Evolutionary conservation across 35 echinoderm and acorn worm genomes (phyloP).

Genomic region (Ophiothrix spiculata): DNA sequence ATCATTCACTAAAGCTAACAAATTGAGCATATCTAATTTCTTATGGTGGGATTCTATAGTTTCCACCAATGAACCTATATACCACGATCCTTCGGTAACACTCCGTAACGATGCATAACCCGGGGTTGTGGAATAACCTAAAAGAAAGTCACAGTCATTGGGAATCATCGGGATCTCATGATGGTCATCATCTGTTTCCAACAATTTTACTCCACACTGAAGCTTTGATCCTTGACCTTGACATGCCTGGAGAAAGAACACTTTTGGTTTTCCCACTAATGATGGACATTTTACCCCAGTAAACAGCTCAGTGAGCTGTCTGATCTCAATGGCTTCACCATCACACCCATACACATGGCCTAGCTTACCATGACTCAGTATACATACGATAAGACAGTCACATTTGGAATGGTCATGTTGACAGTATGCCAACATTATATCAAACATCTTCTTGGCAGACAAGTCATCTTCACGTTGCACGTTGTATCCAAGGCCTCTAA

Average conservation of each 20-base stretch:
- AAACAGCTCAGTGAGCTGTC: constrained; percentile 5
- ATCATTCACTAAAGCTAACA: neutral
- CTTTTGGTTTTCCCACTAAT: constrained; percentile 26
- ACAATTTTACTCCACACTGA: neutral
- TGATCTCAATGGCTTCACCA: neutral
- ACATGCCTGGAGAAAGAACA: constrained; percentile 9
- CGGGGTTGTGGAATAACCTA: neutral
- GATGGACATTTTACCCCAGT: neutral
- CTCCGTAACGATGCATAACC: neutral
- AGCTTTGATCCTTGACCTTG: neutral
- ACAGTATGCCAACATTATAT: neutral
- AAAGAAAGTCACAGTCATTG: neutral
- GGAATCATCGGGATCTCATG: neutral
- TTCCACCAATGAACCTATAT: neutral
- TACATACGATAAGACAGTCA: neutral
- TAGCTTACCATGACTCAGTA: constrained; percentile 14
- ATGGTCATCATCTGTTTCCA: neutral
- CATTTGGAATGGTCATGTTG: neutral
- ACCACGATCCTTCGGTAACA: neutral
- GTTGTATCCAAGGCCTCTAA: neutral
- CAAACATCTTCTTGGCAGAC: neutral
- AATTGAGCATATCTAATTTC: neutral
- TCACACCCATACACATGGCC: constrained; percentile 8
- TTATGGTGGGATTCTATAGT: neutral
- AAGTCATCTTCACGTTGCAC: neutral